These are phyloP conservation scores for Psittacara wagleri DNA, from an alignment of 2,113 vertebrate genomes.

Conservation along the genomic window DNA sequence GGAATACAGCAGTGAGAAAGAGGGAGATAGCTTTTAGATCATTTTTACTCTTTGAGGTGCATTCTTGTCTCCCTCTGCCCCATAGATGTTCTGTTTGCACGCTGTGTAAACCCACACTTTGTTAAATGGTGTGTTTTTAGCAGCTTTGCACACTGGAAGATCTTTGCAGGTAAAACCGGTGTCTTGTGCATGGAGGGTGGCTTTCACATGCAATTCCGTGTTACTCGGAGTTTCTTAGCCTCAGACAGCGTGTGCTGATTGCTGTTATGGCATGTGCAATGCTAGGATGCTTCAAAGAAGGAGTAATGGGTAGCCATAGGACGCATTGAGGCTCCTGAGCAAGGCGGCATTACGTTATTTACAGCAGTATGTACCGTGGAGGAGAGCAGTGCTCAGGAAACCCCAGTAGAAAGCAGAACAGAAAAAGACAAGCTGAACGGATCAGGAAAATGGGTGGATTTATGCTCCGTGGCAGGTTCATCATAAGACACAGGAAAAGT, in stretches of 20 bases:
- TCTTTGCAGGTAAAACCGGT: not conserved
- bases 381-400: not conserved
- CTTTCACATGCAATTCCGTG: not conserved
- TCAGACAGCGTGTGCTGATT: not conserved
- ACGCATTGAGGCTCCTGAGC: not conserved
- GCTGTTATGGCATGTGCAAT: rapidly evolving
- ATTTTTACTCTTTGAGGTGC: not conserved
- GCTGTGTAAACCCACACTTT: not conserved
- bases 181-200: rapidly evolving
- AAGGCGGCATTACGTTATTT: not conserved
- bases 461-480: not conserved
- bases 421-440: not conserved
- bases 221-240: not conserved
- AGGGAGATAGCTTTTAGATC: not conserved
- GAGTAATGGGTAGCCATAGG: not conserved
- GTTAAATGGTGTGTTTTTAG: not conserved
- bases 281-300: not conserved
- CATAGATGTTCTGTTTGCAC: not conserved
- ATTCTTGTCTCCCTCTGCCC: not conserved
- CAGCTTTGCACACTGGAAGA: not conserved
- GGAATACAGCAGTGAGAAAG: not conserved
- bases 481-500: not conserved
- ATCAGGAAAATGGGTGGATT: not conserved
- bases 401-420: not conserved
- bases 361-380: rapidly evolving